phyloP scores from a whole-genome alignment of 2,888 invertebrate genomes.

The Trichogramma evanescens region DNA sequence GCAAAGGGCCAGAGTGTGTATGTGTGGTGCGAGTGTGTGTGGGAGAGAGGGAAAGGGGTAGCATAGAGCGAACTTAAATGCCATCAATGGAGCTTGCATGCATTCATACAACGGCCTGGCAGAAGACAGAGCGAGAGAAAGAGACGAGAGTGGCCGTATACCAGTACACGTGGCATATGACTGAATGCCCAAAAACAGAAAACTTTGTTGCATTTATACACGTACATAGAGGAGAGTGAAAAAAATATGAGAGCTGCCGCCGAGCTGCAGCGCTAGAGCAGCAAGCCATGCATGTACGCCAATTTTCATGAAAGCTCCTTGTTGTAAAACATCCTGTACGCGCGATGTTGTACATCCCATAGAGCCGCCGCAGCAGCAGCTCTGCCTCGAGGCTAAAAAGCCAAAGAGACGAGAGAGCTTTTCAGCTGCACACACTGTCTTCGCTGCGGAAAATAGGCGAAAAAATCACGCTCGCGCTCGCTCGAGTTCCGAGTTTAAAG shows the following conservation, averaged over 20 bases:
- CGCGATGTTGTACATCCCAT: too few relatives aligned
- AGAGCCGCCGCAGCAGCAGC: too few relatives aligned
- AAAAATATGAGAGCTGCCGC: too few relatives aligned
- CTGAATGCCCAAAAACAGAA: constrained; percentile 41
- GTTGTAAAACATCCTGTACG: too few relatives aligned
- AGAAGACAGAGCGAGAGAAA: constrained; percentile 16
- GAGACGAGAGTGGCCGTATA: constrained; percentile 31
- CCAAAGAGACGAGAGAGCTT: too few relatives aligned
- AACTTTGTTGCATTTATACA: constrained; percentile 29
- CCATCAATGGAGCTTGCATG: constrained; percentile 23
- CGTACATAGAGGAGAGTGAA: too few relatives aligned
- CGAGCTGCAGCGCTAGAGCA: neutral
- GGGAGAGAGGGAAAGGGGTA: constrained; percentile 27
- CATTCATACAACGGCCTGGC: neutral
- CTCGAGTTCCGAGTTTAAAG: too few relatives aligned
- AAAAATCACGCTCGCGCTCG: too few relatives aligned
- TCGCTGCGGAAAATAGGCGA: too few relatives aligned
- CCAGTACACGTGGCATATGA: constrained; percentile 26
- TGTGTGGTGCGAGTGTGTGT: neutral
- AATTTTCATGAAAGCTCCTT: constrained; percentile 33
- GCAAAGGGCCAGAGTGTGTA: neutral
- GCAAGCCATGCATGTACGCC: constrained; percentile 16
- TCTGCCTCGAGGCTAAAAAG: too few relatives aligned
- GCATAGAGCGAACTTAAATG: constrained; percentile 30
- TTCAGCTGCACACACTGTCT: too few relatives aligned